Evolutionary conservation across 2,113 vertebrate genomes (phyloP).

Genomic region (Hydropotes inermis): DNA sequence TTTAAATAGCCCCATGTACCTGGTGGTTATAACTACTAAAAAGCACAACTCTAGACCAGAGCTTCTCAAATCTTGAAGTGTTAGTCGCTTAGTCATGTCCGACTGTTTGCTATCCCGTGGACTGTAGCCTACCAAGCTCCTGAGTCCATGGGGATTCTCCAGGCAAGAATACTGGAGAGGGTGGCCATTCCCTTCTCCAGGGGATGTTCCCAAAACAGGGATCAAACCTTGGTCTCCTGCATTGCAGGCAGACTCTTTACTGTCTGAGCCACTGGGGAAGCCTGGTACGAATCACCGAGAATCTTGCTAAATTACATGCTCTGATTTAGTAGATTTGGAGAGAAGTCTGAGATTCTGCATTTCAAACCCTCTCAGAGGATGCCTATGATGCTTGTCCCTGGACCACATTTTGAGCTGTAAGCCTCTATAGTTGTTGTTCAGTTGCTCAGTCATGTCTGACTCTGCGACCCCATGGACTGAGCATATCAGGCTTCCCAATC

Average conservation of each 20-base stretch:
- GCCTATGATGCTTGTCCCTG: background rate
- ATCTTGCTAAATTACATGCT: background rate
- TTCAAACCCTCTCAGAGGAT: background rate
- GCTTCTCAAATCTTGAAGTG: background rate
- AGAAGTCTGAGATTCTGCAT: background rate
- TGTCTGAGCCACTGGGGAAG: background rate
- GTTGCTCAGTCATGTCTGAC: background rate
- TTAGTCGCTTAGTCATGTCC: background rate
- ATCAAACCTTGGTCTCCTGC: background rate
- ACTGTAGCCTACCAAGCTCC: background rate
- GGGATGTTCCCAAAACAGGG: background rate
- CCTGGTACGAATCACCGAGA: background rate
- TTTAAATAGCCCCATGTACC: background rate
- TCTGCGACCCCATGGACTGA: background rate
- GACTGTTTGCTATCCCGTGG: fast-evolving
- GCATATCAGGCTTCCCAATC: background rate
- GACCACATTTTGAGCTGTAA: background rate
- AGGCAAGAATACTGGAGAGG: background rate
- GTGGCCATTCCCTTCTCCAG: background rate
- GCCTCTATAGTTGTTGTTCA: background rate
- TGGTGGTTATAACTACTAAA: background rate
- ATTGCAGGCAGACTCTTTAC: background rate
- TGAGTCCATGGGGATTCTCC: background rate
- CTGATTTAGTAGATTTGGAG: background rate
- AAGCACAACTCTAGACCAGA: background rate